Evolutionary conservation across 2,113 vertebrate species (phyloP).

Genomic region (Hiodon tergisus): DNA sequence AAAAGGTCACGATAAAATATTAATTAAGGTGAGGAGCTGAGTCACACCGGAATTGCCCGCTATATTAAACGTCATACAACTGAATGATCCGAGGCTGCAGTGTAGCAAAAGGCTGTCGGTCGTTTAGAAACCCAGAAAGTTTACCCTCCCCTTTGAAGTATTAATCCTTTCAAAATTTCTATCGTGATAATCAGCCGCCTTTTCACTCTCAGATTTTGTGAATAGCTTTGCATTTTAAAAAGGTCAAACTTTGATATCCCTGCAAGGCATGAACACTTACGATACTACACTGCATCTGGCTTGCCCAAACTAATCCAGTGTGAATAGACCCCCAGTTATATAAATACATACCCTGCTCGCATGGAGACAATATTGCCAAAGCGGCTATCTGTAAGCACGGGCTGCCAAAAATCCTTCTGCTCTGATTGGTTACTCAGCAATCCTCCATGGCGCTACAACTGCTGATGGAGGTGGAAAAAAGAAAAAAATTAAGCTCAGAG

Average conservation of each 20-base stretch:
- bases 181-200: slow-evolving; percentile 40
- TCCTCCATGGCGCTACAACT: slow-evolving; percentile 4
- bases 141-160: not conserved
- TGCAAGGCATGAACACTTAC: slow-evolving; percentile 24
- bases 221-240: slow-evolving; percentile 41
- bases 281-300: slow-evolving; percentile 22
- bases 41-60: slow-evolving; percentile 31
- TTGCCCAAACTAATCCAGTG: slow-evolving; percentile 20
- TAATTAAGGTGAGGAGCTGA: slow-evolving; percentile 24
- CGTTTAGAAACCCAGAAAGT: slow-evolving; percentile 1
- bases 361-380: not conserved
- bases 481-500: slow-evolving; percentile 6
- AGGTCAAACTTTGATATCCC: slow-evolving; percentile 39
- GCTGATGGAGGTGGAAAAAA: not conserved
- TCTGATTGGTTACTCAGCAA: not conserved
- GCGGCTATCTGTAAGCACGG: not conserved
- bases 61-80: slow-evolving; percentile 16
- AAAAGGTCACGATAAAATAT: slow-evolving; percentile 27
- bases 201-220: slow-evolving; percentile 41
- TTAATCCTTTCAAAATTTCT: slow-evolving; percentile 33
- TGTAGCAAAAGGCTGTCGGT: not conserved
- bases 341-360: slow-evolving; percentile 9
- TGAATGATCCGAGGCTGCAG: not conserved
- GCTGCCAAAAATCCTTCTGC: slow-evolving; percentile 10
- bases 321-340: slow-evolving; percentile 12